A percentile compares a stretch with the other conserved stretches of the same genome.
phyloP scores from a whole-genome alignment of 37 sponge, comb jelly and placozoan species.

The Chondrosia reniformis region DNA sequence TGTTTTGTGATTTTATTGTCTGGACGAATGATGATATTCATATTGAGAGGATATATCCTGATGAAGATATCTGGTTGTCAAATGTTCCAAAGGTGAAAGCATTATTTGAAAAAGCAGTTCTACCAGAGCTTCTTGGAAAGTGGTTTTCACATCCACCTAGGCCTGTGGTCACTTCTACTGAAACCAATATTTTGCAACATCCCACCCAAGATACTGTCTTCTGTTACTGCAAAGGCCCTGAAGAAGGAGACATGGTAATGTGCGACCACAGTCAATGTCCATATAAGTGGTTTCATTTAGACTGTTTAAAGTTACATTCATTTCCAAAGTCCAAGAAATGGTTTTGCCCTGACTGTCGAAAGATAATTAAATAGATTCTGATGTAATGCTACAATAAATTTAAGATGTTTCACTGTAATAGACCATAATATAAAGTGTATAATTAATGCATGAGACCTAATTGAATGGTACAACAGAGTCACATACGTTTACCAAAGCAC shows the following conservation, averaged over 20 bases:
- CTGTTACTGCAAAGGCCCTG: constrained; percentile 38
- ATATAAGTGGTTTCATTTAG: constrained; percentile 44
- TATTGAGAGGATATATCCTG: not conserved
- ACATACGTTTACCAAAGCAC: not conserved
- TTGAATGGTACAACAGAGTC: constrained; percentile 1
- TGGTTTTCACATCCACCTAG: constrained; percentile 20
- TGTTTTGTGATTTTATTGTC: constrained; percentile 35
- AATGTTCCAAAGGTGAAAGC: not conserved
- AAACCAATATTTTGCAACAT: too few species aligned
- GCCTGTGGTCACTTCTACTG: not conserved
- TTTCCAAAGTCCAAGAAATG: constrained; percentile 7
- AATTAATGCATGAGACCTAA: not conserved
- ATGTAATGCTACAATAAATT: too few species aligned
- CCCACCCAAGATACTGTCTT: too few species aligned
- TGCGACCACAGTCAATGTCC: constrained; percentile 48
- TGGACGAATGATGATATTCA: constrained; percentile 18
- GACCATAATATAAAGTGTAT: not conserved
- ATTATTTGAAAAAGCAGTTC: not conserved
- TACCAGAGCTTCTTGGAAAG: constrained; percentile 57
- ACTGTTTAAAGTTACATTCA: not conserved
- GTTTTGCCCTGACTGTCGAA: constrained; percentile 59
- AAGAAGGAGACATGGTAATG: constrained; percentile 45
- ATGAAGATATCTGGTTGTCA: not conserved
- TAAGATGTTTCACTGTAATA: too few species aligned
- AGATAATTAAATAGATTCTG: too few species aligned